Evolutionary conservation across 1,140 invertebrate species (phyloP), one percentile per base, ranked within the genome.

Genomic region (Orius laevigatus): DNA sequence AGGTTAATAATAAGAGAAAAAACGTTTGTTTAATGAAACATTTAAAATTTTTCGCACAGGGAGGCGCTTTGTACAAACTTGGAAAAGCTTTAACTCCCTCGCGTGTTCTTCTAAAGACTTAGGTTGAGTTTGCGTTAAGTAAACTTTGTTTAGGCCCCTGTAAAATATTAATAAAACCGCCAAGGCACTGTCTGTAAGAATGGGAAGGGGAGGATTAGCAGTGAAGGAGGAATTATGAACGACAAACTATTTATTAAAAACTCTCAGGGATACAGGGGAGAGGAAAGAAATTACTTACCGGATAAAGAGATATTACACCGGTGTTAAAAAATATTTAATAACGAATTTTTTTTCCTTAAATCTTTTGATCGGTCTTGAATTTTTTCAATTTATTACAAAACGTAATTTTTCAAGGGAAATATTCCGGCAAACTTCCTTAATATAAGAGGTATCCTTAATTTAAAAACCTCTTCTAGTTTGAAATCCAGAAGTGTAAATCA

Each of bases 181-280:
- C 43, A 18, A 11, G 19, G 18, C 4, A 20, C 9, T 10, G n/a
- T 8, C 10, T n/a, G 12, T 19, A 31, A 16, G 20, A 31, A 45
- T n/a, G 18, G 32, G 18, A 33, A 31, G 43, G 25, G 25, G 43
- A 15, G 43, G 43, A 45, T 45, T 45, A 45, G 43, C 43, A 31
- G 43, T 45, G 43, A 45, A 45, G 43, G 43, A 45, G 43, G 43
- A 45, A 45, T 45, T 45, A 45, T 45, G 19, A 31, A 45, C 43
- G 43, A 45, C 43, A 45, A 45, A 45, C 43, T 45, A 45, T 45
- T 45, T 45, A 45, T 45, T 45, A 45, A 45, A 45, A 45, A 45
- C 25, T 45, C 43, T 32, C 43, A n/a, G 43, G 32, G 19, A 45
- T 31, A 31, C 40, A 11, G 43, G n/a, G 11, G 43, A 45, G 43